A percentile compares a stretch with the other conserved stretches of the same genome.
Evolutionary conservation across 1,140 invertebrate species (phyloP).

Genomic region (Lepidurus packardi): DNA sequence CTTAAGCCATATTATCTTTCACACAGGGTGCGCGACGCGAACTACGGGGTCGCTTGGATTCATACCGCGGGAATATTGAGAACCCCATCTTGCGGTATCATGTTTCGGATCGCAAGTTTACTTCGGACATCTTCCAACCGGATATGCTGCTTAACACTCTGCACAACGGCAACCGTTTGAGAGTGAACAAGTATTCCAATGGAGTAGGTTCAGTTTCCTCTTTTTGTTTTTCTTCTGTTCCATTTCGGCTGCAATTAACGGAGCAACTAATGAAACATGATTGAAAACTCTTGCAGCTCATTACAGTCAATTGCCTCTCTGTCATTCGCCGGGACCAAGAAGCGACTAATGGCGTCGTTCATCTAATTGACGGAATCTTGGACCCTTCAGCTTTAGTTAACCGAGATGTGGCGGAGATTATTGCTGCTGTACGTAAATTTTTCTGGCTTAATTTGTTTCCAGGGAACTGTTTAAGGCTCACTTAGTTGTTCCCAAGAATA

Average conservation of each 20-base stretch:
- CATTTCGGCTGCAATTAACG: background rate
- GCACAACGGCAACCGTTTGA: constrained; percentile 41
- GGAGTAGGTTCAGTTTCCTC: constrained; percentile 42
- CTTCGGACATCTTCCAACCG: constrained; percentile 45
- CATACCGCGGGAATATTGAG: constrained; percentile 39
- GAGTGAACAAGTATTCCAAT: constrained; percentile 49
- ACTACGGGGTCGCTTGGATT: constrained; percentile 39
- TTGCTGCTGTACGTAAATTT: constrained; percentile 39
- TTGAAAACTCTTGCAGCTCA: constrained; percentile 44
- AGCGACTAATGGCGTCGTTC: constrained; percentile 63
- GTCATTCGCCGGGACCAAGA: constrained; percentile 51
- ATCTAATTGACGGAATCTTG: constrained; percentile 59
- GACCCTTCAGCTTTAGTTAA: constrained; percentile 49
- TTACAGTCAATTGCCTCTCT: constrained; percentile 52
- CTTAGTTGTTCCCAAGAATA: background rate
- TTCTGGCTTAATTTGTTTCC: constrained; percentile 13
- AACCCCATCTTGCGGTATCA: constrained; percentile 48
- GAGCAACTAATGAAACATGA: background rate
- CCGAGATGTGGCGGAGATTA: constrained; percentile 40
- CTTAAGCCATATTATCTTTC: background rate
- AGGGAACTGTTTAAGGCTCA: background rate
- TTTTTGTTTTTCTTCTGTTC: constrained; percentile 16
- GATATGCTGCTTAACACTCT: constrained; percentile 44
- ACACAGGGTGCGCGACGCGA: constrained; percentile 36
- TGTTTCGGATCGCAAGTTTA: constrained; percentile 43